Evolutionary conservation across 2,797 vertebrate species (phyloP).

Genomic region (Rhinoraja longicauda): DNA sequence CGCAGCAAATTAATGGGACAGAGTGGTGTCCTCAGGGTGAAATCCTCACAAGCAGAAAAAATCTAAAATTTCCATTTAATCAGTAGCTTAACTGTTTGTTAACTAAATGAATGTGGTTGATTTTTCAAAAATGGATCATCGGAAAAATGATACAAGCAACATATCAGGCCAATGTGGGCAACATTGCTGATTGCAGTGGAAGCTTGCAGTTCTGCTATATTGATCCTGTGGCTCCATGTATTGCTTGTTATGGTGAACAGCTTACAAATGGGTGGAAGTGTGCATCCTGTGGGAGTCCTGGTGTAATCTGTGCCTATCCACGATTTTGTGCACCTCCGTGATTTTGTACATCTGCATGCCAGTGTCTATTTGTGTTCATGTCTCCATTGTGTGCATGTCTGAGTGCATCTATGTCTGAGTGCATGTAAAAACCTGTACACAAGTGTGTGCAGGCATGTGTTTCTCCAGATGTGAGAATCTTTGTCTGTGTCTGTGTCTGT

Average conservation of each 20-base stretch:
- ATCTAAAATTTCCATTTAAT: constrained; percentile 1
- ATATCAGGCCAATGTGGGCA: background rate
- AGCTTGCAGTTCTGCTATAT: background rate
- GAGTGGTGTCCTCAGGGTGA: constrained; percentile 11
- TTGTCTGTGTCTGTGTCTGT: too few relatives aligned
- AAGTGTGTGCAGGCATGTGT: background rate
- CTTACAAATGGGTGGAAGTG: background rate
- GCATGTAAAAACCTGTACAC: background rate
- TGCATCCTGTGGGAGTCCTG: background rate
- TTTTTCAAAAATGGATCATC: background rate
- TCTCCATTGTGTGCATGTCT: background rate
- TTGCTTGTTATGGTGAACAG: background rate
- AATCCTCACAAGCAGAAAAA: background rate
- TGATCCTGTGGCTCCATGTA: background rate
- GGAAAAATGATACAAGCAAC: background rate
- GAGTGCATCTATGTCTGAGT: background rate
- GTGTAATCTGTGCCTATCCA: background rate
- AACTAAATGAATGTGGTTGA: background rate
- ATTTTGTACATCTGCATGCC: background rate
- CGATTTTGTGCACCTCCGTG: background rate
- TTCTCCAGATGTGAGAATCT: background rate
- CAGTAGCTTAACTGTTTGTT: background rate
- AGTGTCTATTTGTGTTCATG: background rate
- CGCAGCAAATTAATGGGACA: constrained; percentile 27
- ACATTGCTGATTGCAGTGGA: background rate